These are phyloP conservation scores for Osmerus mordax DNA, from an alignment of 2,113 vertebrate genomes.

Conservation along the genomic window DNA sequence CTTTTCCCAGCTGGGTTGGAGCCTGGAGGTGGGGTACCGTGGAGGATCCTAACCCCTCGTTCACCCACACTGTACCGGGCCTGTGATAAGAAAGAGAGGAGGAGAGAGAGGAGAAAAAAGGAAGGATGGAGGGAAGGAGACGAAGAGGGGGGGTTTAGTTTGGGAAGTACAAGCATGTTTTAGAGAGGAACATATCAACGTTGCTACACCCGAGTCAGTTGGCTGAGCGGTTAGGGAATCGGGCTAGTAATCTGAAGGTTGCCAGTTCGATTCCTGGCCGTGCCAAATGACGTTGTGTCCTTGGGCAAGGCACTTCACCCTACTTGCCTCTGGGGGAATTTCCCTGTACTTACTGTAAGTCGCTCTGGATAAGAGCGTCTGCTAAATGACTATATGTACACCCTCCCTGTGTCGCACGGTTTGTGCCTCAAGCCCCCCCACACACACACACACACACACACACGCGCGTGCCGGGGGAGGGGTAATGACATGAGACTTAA, in stretches of 20 bases:
- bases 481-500: slow-evolving; percentile 63
- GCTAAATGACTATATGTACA: not conserved
- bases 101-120: slow-evolving; percentile 22
- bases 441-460: not conserved
- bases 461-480: slow-evolving; percentile 45
- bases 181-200: slow-evolving; percentile 59
- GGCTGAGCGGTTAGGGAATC: too few relatives aligned
- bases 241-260: too few relatives aligned
- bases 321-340: too few relatives aligned
- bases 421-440: slow-evolving; percentile 24
- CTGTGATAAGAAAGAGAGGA: slow-evolving; percentile 65
- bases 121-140: slow-evolving; percentile 57
- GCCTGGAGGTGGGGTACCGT: slow-evolving; percentile 63
- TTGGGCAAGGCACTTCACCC: too few relatives aligned
- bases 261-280: too few relatives aligned
- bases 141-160: slow-evolving; percentile 67
- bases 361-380: too few relatives aligned
- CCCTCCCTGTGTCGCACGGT: not conserved
- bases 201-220: not conserved
- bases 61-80: slow-evolving; percentile 70
- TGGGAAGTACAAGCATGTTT: slow-evolving; percentile 57
- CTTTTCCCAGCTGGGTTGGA: slow-evolving; percentile 73
- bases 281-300: too few relatives aligned
- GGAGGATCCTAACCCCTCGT: slow-evolving; percentile 67
- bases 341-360: too few relatives aligned